Conservation (phyloP, 64 coral and sea anemone species). For the Montipora sp. region DNA sequence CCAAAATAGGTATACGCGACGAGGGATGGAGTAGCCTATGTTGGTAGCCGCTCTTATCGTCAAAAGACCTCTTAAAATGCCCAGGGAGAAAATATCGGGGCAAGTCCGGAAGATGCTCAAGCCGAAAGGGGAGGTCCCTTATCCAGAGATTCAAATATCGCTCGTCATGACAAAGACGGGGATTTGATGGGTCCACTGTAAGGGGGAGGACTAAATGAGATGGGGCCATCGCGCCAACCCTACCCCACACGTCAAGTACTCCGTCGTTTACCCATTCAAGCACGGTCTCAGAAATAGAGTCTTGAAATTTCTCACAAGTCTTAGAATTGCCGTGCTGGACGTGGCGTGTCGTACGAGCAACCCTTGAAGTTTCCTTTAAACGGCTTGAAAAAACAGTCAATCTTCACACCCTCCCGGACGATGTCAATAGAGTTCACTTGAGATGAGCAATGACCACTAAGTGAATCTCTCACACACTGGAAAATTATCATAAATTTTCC, state of each 20-base stretch:
- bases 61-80: background rate
- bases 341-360: background rate
- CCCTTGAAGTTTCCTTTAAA: conserved; percentile 50
- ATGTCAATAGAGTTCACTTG: background rate
- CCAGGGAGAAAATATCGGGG: background rate
- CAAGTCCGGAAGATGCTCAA: background rate
- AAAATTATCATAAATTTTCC: background rate
- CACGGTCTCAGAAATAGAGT: background rate
- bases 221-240: background rate
- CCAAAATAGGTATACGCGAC: conserved; percentile 18
- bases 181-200: background rate
- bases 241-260: background rate
- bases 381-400: conserved; percentile 7
- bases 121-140: background rate
- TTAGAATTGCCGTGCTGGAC: background rate
- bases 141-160: conserved; percentile 28
- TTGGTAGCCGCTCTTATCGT: background rate
- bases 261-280: background rate
- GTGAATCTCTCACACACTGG: background rate
- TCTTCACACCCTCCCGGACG: conserved; percentile 16
- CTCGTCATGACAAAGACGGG: background rate
- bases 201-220: background rate
- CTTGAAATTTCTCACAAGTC: conserved; percentile 24
- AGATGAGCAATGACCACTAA: background rate
- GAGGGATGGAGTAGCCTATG: conserved; percentile 9